Conservation (phyloP, 2,888 invertebrate genomes). For the Ferdinandea cuprea region DNA sequence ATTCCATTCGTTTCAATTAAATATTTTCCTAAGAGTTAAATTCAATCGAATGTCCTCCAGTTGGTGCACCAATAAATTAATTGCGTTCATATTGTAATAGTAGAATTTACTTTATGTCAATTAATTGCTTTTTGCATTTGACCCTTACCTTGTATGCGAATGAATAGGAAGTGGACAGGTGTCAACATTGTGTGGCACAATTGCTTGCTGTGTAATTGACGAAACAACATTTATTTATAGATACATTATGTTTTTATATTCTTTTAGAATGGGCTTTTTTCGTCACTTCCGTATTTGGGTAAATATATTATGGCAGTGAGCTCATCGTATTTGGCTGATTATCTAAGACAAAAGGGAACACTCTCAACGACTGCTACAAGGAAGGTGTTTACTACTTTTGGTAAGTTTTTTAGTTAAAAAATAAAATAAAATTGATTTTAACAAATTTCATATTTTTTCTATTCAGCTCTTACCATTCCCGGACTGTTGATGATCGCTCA, state of each 20-base stretch:
- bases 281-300: conserved; percentile 93
- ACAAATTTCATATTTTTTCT: not conserved
- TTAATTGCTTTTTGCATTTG: conserved; percentile 60
- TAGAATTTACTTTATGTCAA: conserved; percentile 20
- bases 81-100: conserved; percentile 8
- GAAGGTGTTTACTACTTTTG: conserved; percentile 87
- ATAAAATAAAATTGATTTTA: not conserved
- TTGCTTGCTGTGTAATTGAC: not conserved
- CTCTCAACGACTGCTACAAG: conserved; percentile 90
- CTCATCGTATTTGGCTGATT: conserved; percentile 90
- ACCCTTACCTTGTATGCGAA: conserved; percentile 18
- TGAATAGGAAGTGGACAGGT: conserved; percentile 32
- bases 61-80: conserved; percentile 26
- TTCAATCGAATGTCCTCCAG: conserved; percentile 50
- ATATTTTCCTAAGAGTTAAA: conserved; percentile 44
- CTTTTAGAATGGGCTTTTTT: conserved; percentile 90
- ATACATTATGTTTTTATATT: not conserved
- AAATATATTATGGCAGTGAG: conserved; percentile 92
- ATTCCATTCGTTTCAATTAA: conserved; percentile 62
- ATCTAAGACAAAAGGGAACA: conserved; percentile 86
- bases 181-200: conserved; percentile 3
- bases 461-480: conserved; percentile 86
- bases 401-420: conserved; percentile 83
- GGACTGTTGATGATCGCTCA: conserved; percentile 90
- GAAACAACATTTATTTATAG: conserved; percentile 11